phyloP scores from a whole-genome alignment of 2,797 vertebrate genomes.

The Pseudomugil tenellus region DNA sequence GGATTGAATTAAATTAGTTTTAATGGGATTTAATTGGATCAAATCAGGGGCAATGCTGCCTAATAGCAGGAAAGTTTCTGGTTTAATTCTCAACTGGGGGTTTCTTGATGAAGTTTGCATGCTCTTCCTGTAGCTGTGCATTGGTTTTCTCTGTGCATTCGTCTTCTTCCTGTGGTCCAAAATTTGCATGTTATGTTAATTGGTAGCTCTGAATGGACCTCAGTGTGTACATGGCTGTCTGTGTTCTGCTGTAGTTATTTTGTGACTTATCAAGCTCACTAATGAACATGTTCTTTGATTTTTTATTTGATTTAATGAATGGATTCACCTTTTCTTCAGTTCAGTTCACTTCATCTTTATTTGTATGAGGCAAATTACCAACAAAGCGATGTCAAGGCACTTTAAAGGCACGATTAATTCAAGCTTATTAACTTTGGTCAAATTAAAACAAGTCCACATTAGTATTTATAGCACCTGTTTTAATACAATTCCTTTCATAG shows the following conservation, averaged over 20 bases:
- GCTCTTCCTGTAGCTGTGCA: neutral
- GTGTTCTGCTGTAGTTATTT: neutral
- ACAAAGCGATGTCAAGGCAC: neutral
- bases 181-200: neutral
- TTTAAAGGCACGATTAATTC: neutral
- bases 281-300: neutral
- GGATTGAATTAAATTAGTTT: conserved; percentile 5
- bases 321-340: neutral
- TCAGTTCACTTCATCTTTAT: neutral
- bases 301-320: neutral
- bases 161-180: neutral
- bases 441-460: neutral
- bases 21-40: neutral
- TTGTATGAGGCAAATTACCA: neutral
- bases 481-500: too few relatives aligned
- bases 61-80: neutral
- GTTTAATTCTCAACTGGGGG: neutral
- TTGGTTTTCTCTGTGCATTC: neutral
- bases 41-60: neutral
- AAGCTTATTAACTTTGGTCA: neutral
- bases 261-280: neutral
- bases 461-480: too few relatives aligned
- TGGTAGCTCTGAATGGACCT: neutral
- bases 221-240: neutral
- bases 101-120: neutral